Evolutionary conservation across 2,797 vertebrate genomes (phyloP), one percentile per base, ranked within the genome.

Genomic region (Poeciliopsis infans): DNA sequence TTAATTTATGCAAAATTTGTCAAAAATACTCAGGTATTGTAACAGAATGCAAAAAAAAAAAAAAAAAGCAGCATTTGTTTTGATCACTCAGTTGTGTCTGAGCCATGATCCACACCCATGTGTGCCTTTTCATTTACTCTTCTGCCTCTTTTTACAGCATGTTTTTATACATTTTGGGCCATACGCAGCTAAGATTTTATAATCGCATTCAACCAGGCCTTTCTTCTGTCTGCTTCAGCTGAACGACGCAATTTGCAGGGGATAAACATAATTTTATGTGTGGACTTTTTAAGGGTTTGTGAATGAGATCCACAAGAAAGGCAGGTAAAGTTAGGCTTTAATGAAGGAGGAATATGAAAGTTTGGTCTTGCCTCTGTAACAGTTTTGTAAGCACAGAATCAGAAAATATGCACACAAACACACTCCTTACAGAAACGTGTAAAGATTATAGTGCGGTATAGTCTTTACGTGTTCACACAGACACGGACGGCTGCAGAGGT

Each of bases 11-110:
- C 39, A 75, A 73, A 75, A 84, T 64, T 81, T 86, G 71, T 87
- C 79, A 75, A 59, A 55, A 79, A 79, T 84, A 85, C 92, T 92
- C 93, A 87, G 89, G 91, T 88, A 89, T 81, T 85, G 83, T 80
- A 84, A 77, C 66, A 88, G 66, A 85, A 85, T 45, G 79, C 77
- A 80, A 8, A 66, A 8, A 53, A 18, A 1, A 5, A 4, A 45
- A 45, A 13, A 13, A 20, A 49, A 20, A 76, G 72, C 61, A 73
- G 61, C 78, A 73, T 83, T 47, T 25, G 64, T 83, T 83, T 82
- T 71, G 59, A 61, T 74, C 46, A 53, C 51, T 53, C 51, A 82
- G 80, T 82, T 84, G 45, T 77, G 82, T 78, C 77, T 36, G 41
- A 47, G 81, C 72, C 75, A 4, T 74, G 73, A 79, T 79, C 18